phyloP scores from a whole-genome alignment of 2,113 vertebrate genomes.

The Athene cunicularia region DNA sequence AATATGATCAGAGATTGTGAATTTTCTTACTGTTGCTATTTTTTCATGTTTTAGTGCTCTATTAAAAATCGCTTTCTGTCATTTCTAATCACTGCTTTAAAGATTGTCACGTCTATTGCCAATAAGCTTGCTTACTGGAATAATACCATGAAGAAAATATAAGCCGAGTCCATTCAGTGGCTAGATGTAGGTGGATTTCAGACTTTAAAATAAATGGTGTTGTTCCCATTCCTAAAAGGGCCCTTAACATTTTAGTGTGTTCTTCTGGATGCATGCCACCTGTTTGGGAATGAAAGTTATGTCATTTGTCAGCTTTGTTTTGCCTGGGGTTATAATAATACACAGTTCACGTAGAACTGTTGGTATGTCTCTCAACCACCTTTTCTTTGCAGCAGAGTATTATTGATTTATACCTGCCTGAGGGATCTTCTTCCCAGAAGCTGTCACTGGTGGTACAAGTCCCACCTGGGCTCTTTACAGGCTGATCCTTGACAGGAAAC shows the following conservation, averaged over 20 bases:
- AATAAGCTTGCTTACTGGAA: neutral
- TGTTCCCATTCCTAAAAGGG: neutral
- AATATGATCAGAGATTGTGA: neutral
- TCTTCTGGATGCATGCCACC: neutral
- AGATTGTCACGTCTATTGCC: neutral
- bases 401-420: neutral
- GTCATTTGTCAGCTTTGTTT: neutral
- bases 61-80: neutral
- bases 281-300: neutral
- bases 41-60: neutral
- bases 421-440: slow-evolving; percentile 20
- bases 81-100: neutral
- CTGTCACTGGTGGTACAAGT: neutral
- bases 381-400: neutral
- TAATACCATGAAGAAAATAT: neutral
- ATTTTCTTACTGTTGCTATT: neutral
- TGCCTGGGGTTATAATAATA: neutral
- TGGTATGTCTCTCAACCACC: neutral
- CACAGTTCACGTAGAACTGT: neutral
- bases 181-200: neutral
- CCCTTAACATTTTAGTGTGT: neutral
- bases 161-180: neutral
- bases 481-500: neutral
- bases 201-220: neutral
- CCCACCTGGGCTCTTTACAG: neutral